These are phyloP conservation scores for Labeo rohita DNA, from an alignment of 2,113 vertebrate species.

Conservation along the genomic window DNA sequence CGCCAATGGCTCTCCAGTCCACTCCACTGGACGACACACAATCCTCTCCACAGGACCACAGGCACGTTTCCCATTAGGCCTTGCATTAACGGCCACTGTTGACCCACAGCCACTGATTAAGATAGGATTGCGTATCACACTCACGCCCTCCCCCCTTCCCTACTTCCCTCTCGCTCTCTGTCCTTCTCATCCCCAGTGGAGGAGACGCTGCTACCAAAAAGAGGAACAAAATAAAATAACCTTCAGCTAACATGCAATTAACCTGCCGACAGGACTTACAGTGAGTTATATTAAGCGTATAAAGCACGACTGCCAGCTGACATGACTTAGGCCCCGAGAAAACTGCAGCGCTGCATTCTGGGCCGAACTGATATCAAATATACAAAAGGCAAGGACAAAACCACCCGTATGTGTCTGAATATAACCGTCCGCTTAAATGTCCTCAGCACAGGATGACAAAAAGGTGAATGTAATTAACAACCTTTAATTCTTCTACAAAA, in stretches of 20 bases:
- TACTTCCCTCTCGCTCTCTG: constrained; percentile 36
- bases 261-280: constrained; percentile 44
- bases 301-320: constrained; percentile 17
- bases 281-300: background rate
- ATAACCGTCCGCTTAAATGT: background rate
- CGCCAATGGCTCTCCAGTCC: constrained; percentile 38
- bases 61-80: constrained; percentile 63
- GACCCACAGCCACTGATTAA: constrained; percentile 63
- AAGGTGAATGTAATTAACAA: background rate
- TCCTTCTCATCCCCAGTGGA: constrained; percentile 48
- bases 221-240: constrained; percentile 25
- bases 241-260: constrained; percentile 49
- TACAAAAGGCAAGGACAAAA: constrained; percentile 22
- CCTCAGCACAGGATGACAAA: background rate
- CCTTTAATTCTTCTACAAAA: background rate
- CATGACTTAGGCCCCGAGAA: constrained; percentile 1
- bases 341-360: constrained; percentile 44
- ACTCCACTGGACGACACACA: constrained; percentile 22
- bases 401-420: background rate
- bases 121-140: constrained; percentile 55
- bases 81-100: constrained; percentile 62
- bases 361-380: constrained; percentile 31
- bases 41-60: constrained; percentile 41
- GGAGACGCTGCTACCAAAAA: background rate
- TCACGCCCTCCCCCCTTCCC: constrained; percentile 31